A percentile compares a stretch with the other conserved stretches of the same genome.
Conservation (phyloP, 2,888 invertebrate genomes). For the Caenorhabditis angaria region DNA sequence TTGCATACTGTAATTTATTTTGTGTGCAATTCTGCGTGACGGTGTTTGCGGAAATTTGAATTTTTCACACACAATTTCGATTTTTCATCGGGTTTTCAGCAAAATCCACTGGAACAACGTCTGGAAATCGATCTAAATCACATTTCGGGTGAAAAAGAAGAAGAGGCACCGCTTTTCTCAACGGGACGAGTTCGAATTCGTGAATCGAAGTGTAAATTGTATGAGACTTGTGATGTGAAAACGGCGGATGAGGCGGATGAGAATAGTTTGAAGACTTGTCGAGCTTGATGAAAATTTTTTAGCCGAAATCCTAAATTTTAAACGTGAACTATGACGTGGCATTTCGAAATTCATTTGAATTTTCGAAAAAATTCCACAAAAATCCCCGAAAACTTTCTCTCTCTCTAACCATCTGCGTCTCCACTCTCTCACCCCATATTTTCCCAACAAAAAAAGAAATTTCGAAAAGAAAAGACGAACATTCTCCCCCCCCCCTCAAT, state of each 20-base stretch:
- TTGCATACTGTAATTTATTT: neutral
- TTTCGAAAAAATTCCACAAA: neutral
- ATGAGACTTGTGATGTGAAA: slow-evolving; percentile 14
- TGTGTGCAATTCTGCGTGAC: neutral
- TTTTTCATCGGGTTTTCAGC: neutral
- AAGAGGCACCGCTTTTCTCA: slow-evolving; percentile 3
- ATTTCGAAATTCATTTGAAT: neutral
- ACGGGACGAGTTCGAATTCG: slow-evolving; percentile 10
- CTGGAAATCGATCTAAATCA: neutral
- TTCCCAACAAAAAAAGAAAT: too few relatives aligned
- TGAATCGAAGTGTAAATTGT: slow-evolving; percentile 24
- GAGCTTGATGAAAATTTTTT: slow-evolving; percentile 3
- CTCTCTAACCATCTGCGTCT: too few relatives aligned
- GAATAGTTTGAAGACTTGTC: neutral
- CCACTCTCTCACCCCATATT: too few relatives aligned
- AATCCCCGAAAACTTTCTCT: neutral
- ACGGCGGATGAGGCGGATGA: slow-evolving; percentile 8
- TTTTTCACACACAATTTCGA: neutral
- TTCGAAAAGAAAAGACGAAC: too few relatives aligned
- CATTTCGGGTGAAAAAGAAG: neutral
- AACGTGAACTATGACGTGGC: neutral
- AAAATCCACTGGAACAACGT: neutral
- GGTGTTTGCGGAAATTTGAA: slow-evolving; percentile 18
- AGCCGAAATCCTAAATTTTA: neutral
- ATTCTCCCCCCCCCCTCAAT: too few relatives aligned